Base-by-base conservation (phyloP, 2,888 invertebrate genomes). In the Heliconius charithonia region DNA sequence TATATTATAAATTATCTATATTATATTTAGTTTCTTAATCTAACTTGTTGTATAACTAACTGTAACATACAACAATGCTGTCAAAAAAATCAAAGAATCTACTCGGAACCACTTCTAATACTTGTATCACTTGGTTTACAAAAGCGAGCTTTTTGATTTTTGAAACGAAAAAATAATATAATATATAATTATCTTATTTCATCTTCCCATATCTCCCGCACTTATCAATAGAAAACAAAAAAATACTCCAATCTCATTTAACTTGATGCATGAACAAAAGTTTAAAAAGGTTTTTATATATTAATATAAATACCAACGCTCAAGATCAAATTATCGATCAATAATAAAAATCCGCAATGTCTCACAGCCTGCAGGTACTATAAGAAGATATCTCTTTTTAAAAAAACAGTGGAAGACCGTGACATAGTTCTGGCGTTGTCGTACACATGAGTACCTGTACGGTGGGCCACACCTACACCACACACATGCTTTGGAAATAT, bases 351-450 rank as follows among this genome's bases (percentile, higher is more conserved):
- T 74, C 45, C 29, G 74, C 74, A 81, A 83, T 77, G 69, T n/a
- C 69, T 16, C 25, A 41, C 37, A 41, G 67, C 37, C n/a, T 59
- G 82, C 85, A 74, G 29, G 41, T 25, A 37, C 72, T 86, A 86
- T 86, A 84, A 83, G 85, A 87, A 85, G 85, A 85, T 86, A 83
- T 85, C 85, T 87, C 85, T 87, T 86, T 89, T 89, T 88, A 72
- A 92, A 93, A 92, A 93, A 93, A 90, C 91, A 91, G 92, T 93
- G 86, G 93, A 73, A 85, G 88, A 84, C 93, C 93, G 87, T 93
- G 93, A 92, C 93, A 92, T 85, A 84, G 86, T 87, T 93, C 87
- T 85, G 86, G 90, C 89, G 89, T 90, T 90, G 91, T 90, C 89
- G 84, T 87, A 78, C 82, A 83, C 82, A 83, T 78, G 82, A 79